These are phyloP conservation scores for Aurelia sp. DNA, from an alignment of 30 jellyfish, hydroid and myxozoan genomes.

Conservation along the genomic window DNA sequence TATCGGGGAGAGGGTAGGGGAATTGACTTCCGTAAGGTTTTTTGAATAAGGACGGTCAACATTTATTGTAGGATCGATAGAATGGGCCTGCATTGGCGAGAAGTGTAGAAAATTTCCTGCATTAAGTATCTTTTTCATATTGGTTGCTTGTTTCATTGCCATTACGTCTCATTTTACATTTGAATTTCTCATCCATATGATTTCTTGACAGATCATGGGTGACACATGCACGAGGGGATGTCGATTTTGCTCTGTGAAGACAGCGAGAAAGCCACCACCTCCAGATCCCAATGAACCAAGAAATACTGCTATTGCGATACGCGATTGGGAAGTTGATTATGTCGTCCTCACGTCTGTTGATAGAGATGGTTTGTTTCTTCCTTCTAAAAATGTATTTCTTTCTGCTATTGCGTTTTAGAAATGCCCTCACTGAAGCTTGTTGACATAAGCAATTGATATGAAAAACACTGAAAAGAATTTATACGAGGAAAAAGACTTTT, in stretches of 20 bases:
- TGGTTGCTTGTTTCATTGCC: no score
- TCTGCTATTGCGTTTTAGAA: neutral
- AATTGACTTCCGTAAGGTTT: no score
- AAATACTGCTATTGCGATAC: slow-evolving; percentile 92
- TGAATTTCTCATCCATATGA: no score
- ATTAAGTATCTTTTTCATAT: no score
- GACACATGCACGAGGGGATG: slow-evolving; percentile 99
- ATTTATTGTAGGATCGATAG: no score
- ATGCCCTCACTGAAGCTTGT: neutral
- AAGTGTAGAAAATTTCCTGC: no score
- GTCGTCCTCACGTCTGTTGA: slow-evolving; percentile 97
- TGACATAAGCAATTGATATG: no score
- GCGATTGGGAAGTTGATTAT: slow-evolving; percentile 89
- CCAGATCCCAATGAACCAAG: slow-evolving; percentile 96
- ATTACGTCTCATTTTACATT: no score
- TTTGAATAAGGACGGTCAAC: no score
- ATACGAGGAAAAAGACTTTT: neutral
- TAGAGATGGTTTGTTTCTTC: slow-evolving; percentile 86
- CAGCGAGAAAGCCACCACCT: slow-evolving; percentile 97
- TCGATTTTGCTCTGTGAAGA: slow-evolving; percentile 98
- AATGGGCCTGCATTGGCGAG: no score
- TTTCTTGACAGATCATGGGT: slow-evolving; percentile 74
- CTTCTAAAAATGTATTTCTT: neutral
- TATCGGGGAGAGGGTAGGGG: no score
- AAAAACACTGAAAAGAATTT: no score